Evolutionary conservation across 1,140 invertebrate species (phyloP).

Genomic region (Oppia nitens): DNA sequence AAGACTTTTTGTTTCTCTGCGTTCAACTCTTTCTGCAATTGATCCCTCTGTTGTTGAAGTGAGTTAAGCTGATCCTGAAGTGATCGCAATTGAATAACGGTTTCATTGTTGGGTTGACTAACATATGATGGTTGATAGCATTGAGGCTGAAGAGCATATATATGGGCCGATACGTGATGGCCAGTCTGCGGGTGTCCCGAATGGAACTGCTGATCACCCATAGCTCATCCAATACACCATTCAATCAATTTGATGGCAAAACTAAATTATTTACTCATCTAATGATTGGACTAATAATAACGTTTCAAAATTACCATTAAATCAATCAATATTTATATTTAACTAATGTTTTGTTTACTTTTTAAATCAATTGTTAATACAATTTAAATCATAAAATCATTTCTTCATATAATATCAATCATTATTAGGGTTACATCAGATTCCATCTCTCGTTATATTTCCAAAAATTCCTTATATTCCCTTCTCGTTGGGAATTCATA

Average conservation of each 20-base stretch:
- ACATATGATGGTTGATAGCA: neutral
- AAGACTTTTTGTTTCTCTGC: neutral
- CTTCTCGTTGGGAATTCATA: no score
- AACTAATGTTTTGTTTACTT: no score
- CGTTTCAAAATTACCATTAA: neutral
- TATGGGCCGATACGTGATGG: neutral
- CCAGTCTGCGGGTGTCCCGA: neutral
- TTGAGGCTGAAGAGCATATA: neutral
- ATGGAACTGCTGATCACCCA: neutral
- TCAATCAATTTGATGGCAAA: no score
- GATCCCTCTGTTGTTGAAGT: neutral
- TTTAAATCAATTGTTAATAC: no score
- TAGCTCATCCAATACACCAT: neutral
- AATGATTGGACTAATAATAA: neutral
- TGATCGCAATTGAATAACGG: neutral
- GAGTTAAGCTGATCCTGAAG: neutral
- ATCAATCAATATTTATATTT: neutral
- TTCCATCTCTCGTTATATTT: no score
- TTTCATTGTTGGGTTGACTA: neutral
- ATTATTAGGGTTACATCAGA: no score
- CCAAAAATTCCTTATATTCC: no score
- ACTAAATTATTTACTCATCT: neutral
- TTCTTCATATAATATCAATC: no score
- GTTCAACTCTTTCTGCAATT: neutral
- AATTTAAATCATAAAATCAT: no score